Evolutionary conservation across 2,888 invertebrate species (phyloP), one percentile per base, ranked within the genome.

Genomic region (Cancer borealis): DNA sequence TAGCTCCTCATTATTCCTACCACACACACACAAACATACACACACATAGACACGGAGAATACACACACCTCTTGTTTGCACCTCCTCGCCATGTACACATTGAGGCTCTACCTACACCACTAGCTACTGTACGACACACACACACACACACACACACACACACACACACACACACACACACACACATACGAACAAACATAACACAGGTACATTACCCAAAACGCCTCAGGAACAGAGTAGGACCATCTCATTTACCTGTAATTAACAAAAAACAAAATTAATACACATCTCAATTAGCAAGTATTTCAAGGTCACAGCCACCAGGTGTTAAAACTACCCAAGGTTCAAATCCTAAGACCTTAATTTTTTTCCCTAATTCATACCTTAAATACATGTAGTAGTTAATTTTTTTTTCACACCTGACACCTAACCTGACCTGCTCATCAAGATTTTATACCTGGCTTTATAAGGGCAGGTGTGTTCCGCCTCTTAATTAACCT

Each of bases 151-250:
- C 79, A 79, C 79, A 30, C 66, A 79, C 26, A 26, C 30, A 10
- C 79, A 26, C 79, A 66, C 26, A 79, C 79, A 79, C 79, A 79
- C 79, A 79, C 79, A 79, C 79, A 79, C 79, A 79, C 79, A 79
- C 79, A 79, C 79, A 12, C n/a, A 66, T 21, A 66, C 66, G 21
- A 66, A 66, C 66, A 66, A 14, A 66, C 14, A 66, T n/a, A 66
- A 66, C 6, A n/a, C n/a, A 8, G 14, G 79, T 79, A 79, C 79
- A 79, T 79, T 79, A 79, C 79, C 79, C 1, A 30, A 30, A 1
- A 12, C 30, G 12, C 30, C 3, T 3, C 4, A 66, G n/a, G n/a
- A n/a, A 66, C 30, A 30, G 30, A 30, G 2, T 8, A 79, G 30
- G 8, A 79, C 6, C 79, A 26, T 26, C 30, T 79, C 79, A 26